Conservation (phyloP, 2,888 invertebrate genomes). For the Teleiodes luculella region DNA sequence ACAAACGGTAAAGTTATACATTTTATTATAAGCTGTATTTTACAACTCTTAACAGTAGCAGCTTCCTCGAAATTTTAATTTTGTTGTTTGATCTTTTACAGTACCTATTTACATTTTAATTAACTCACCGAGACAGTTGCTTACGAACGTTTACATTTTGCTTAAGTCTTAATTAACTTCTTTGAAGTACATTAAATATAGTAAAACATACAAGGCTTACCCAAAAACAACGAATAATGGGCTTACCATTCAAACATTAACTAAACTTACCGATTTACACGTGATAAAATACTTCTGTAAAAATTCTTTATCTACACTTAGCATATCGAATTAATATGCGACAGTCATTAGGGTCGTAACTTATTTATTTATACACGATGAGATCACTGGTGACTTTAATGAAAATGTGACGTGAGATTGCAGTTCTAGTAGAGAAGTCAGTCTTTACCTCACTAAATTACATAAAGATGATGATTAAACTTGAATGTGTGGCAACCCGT, state of each 20-base stretch:
- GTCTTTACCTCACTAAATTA: slow-evolving; percentile 73
- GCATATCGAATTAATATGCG: slow-evolving; percentile 9
- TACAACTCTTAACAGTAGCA: slow-evolving; percentile 70
- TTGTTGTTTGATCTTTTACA: slow-evolving; percentile 41
- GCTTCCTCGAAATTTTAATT: slow-evolving; percentile 70
- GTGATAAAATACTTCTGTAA: slow-evolving; percentile 52
- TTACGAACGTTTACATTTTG: slow-evolving; percentile 40
- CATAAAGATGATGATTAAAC: slow-evolving; percentile 54
- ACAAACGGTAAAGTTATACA: slow-evolving; percentile 49
- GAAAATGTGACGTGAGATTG: slow-evolving; percentile 32
- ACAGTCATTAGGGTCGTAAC: slow-evolving; percentile 2
- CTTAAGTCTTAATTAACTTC: slow-evolving; percentile 44
- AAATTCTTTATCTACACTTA: slow-evolving; percentile 36
- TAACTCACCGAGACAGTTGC: slow-evolving; percentile 32
- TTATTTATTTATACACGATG: slow-evolving; percentile 15
- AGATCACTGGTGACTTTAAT: slow-evolving; percentile 11
- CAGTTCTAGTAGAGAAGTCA: slow-evolving; percentile 61
- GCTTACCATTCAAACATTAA: slow-evolving; percentile 31
- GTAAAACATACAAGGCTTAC: slow-evolving; percentile 35
- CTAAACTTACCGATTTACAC: slow-evolving; percentile 33
- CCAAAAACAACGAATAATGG: slow-evolving; percentile 31
- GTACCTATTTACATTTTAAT: slow-evolving; percentile 50
- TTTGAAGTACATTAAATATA: slow-evolving; percentile 48
- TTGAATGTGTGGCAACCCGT: slow-evolving; percentile 53
- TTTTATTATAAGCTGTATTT: slow-evolving; percentile 70